Base-by-base conservation (phyloP, 1,140 invertebrate species). In the Plodia interpunctella region DNA sequence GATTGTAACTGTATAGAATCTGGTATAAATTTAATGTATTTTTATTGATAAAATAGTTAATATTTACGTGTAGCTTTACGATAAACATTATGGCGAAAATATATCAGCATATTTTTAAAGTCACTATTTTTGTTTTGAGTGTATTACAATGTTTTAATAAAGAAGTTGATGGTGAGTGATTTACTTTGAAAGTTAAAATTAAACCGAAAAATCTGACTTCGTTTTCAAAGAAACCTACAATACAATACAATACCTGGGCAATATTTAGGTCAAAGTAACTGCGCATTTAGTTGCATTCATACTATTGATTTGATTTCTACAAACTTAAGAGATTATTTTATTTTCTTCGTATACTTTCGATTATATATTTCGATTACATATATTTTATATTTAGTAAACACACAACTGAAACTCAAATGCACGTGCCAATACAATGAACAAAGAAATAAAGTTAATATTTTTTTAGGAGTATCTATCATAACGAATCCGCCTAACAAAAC, bases 401-500 rank as follows among this genome's bases (percentile, higher is more conserved):
- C 21, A 6, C 21, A 25, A n/a, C n/a, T n/a, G n/a, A n/a, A 25
- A 25, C 21, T 3, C 6, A 25, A 25, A 25, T 25, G 21, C 10
- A 32, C 9, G 6, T 11, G 6, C 30, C 10, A 5, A 32, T 9
- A 32, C 1, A 8, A 5, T 32, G 8, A 9, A 8, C 2, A 38
- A 9, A 38, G 5, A 11, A 11, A 44, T 11, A 44, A 44, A 10
- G n/a, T 44, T 44, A 15, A 4, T 5, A 44, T 15, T 6, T 44
- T 44, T 44, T 2, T 44, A 44, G 38, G 38, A 15, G 10, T 44
- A 44, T 15, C 38, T 15, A 44, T 44, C 4, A 44, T 44, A 44
- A 49, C 30, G 55, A 44, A 15, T 44, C 38, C 13, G 15, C 15
- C 13, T 44, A 76, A 56, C 78, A 78, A 75, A 85, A 79, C 74